A percentile compares a stretch with the other conserved stretches of the same genome.
phyloP scores from a whole-genome alignment of 2,888 invertebrate genomes.

The Stramonita haemastoma region DNA sequence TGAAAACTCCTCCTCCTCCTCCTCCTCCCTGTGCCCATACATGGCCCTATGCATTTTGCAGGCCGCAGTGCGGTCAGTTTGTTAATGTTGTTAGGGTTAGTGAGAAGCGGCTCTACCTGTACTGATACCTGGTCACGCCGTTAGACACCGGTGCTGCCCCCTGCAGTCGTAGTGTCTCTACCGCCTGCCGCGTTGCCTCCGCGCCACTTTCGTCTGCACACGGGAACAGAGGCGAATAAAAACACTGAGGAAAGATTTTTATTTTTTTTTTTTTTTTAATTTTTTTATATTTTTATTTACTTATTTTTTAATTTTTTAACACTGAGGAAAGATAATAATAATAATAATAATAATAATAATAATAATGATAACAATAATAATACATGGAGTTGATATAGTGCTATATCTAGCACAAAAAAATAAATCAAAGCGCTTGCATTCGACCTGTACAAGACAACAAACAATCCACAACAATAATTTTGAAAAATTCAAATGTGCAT shows the following conservation, averaged over 20 bases:
- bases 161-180: conserved; percentile 51
- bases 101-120: conserved; percentile 56
- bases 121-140: conserved; percentile 57
- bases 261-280: background rate
- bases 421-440: no score
- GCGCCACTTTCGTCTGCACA: conserved; percentile 49
- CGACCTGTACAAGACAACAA: no score
- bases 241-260: no score
- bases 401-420: no score
- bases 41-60: background rate
- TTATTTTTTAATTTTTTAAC: background rate
- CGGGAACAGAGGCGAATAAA: background rate
- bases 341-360: no score
- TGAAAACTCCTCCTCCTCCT: no score
- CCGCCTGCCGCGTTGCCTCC: conserved; percentile 45
- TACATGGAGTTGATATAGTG: no score
- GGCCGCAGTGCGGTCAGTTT: conserved; percentile 5
- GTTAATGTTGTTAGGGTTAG: no score
- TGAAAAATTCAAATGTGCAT: no score
- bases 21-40: background rate
- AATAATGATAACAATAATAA: no score
- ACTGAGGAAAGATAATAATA: no score
- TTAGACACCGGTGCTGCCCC: conserved; percentile 46
- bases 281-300: background rate
- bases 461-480: no score